Evolutionary conservation across 2,113 vertebrate species (phyloP), one percentile per base, ranked within the genome.

Genomic region (Ploceus nigricollis): DNA sequence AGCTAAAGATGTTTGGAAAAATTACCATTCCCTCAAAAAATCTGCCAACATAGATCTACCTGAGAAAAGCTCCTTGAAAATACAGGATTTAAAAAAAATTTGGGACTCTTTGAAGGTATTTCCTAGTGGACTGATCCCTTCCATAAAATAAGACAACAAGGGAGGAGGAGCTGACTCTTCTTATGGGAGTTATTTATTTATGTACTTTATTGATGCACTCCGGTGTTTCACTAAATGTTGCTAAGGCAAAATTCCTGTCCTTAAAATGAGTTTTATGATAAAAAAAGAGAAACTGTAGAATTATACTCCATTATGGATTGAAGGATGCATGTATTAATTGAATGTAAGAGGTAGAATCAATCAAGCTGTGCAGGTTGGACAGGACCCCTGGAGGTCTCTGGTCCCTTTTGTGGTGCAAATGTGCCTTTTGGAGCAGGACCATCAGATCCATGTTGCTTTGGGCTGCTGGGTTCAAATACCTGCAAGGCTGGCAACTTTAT

Each of bases 11-110:
- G 12, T 76, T 80, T 72, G 56, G 12, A 47, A 90, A 82, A 85
- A 61, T 48, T 71, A 54, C 13, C 28, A 45, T 89, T 82, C 13
- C 50, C 9, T 68, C 30, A 45, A 14, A 65, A 81, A 45, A 78
- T 15, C 20, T 78, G 33, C 18, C 33, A 82, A 42, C 11, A 37
- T 1, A 85, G 22, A 44, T 75, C 91, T 66, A 53, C 22, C 44
- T 69, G 28, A 91, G 27, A 27, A 82, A 39, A 84, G 13, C 20
- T 40, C 19, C 66, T 89, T 10, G 13, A 47, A 92, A 91, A 66
- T 8, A 37, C 0, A 2, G 15, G 35, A 24, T 75, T 44, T 13
- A 1, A 23, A 54, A 35, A n/a, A 51, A 6, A 1, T 24, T 53
- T 61, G 47, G 18, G n/a, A 35, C 7, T 2, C 5, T 7, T 33